Base-by-base conservation (phyloP, 2,888 invertebrate species). In the Plusia festucae region DNA sequence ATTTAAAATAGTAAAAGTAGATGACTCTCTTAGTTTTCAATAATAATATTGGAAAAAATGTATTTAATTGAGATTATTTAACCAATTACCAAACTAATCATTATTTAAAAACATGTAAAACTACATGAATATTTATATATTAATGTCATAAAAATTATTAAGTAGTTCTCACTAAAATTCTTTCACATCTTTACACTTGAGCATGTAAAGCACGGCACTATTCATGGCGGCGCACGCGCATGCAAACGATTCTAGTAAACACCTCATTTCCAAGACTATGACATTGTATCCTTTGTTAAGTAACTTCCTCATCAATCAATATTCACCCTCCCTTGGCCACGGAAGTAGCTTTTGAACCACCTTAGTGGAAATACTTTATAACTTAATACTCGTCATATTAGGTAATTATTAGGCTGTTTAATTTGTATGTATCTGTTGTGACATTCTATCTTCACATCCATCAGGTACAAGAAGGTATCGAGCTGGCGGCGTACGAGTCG, bases 401-500 rank as follows among this genome's bases (percentile, higher is more conserved):
- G 24, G 2, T 24, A 3, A 24, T 24, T 24, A 24, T 24, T 30
- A 9, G 30, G 30, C 9, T 9, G 8, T 30, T 9, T 9, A 30
- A 0, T 30, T 30, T 9, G 2, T 9, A 30, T 30, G 9, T 7
- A 9, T 9, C 0, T 8, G 8, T 30, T 34, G 34, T 49, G 8
- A 27, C 16, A 53, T 22, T 52, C 4, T 9, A n/a, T 27, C 24
- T 53, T 2, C 27, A 2, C n/a, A n/a, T n/a, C 40, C 44, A 53
- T 53, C 83, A 96, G 96, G 97, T 97, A 1, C 97, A 98, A 93
- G 98, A 98, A 92, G 98, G 98, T 64, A 97, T 98, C 76, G 98
- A 98, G 92, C 92, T 98, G 84, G 98, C 97, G 4, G 98, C 98
- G 6, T 98, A 97, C 91, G 98, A 98, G 91, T 97, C 97, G 76